Base-by-base conservation (phyloP, 2,113 vertebrate genomes). In the Chamaetylas fuelleborni region DNA sequence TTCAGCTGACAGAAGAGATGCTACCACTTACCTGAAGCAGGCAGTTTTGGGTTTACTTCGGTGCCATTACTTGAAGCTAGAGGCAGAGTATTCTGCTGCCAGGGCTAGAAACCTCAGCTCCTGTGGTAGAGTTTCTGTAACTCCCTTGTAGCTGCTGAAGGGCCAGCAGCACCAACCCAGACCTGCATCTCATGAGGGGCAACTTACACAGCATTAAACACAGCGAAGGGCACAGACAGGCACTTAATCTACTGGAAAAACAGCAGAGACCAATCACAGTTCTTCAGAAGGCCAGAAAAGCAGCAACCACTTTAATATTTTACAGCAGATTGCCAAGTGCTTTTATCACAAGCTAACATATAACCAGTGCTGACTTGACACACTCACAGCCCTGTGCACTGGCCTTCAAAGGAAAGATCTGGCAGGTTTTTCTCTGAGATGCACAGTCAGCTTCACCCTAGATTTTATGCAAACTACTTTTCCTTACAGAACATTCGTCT, bases 81-180 rank as follows among this genome's bases (percentile, higher is more conserved):
- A 67, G 48, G 26, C 12, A 45, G 22, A 42, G 40, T 28, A 60
- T 17, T 47, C 62, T 71, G 28, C 13, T 80, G 19, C 7, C 38
- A 38, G 15, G n/a, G 20, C n/a, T 61, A 18, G 67, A 61, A 90
- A 51, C 31, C 25, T 66, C 33, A 18, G 14, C 12, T 23, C 12
- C 10, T 53, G 17, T 1, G 2, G 20, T 9, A 8, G 36, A 48
- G 23, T 4, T 62, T 67, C 25, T 7, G 1, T 19, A 57, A 43
- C 11, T 20, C 14, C 19, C 38, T 48, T 0, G 0, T 17, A 43
- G 24, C 22, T 26, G 28, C 33, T 60, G 29, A 45, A 13, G 9
- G 16, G 70, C 11, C 14, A 50, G n/a, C 23, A 67, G 47, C 38
- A 60, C 15, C 7, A 7, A 11, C 10, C 7, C 5, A 14, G 14